Evolutionary conservation across 2,797 vertebrate genomes (phyloP).

Genomic region (Cynodonichthys magdalenae): DNA sequence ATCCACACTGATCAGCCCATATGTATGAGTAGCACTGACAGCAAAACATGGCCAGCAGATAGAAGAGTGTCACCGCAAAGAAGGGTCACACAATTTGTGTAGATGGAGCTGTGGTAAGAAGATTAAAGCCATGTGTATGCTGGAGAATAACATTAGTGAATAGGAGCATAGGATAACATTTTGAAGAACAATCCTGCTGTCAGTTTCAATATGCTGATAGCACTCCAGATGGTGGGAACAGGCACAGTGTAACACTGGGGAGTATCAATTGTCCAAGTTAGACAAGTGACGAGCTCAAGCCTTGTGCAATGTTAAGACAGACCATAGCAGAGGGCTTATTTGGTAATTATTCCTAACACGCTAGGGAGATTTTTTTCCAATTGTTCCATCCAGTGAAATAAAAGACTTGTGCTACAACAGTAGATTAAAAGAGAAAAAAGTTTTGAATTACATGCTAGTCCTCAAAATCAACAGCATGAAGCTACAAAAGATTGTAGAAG

Average conservation of each 20-base stretch:
- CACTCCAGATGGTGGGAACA: constrained; percentile 60
- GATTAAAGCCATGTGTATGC: constrained; percentile 29
- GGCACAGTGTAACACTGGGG: constrained; percentile 38
- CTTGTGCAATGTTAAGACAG: constrained; percentile 25
- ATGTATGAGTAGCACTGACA: constrained; percentile 65
- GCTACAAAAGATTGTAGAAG: background rate
- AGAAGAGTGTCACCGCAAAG: constrained; percentile 51
- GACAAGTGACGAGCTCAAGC: constrained; percentile 46
- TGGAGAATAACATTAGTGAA: constrained; percentile 32
- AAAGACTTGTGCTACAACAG: constrained; percentile 1
- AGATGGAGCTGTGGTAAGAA: constrained; percentile 29
- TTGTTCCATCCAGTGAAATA: background rate
- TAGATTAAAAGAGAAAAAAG: constrained; percentile 3
- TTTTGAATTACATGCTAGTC: constrained; percentile 7
- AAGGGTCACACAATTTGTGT: constrained; percentile 40
- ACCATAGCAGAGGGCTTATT: constrained; percentile 6
- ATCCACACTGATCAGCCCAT: constrained; percentile 72
- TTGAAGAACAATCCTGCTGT: constrained; percentile 52
- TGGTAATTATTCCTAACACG: constrained; percentile 23
- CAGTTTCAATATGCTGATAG: constrained; percentile 63
- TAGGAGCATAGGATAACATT: constrained; percentile 47
- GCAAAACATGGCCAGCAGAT: constrained; percentile 62
- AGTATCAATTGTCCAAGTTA: constrained; percentile 53
- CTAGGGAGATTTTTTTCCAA: background rate
- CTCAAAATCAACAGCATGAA: background rate